Evolutionary conservation across 2,113 vertebrate species (phyloP).

Genomic region (Rattus rattus): DNA sequence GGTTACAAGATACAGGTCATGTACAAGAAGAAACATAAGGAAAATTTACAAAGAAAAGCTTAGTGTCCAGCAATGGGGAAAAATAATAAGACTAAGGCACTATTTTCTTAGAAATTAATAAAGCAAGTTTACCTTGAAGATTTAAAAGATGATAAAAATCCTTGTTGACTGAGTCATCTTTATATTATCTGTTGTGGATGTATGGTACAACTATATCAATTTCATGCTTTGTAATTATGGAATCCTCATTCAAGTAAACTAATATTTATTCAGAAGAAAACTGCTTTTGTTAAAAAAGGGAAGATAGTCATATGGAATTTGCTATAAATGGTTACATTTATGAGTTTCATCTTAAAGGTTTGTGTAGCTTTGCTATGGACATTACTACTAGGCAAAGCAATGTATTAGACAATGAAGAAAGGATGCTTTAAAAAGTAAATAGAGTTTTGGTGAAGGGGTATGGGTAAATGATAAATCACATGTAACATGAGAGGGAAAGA

Average conservation of each 20-base stretch:
- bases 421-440: neutral
- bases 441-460: neutral
- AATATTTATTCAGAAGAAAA: slow-evolving; percentile 32
- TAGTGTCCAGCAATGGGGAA: neutral
- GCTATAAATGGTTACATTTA: neutral
- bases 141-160: neutral
- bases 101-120: neutral
- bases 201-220: neutral
- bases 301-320: neutral
- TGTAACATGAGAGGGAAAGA: neutral
- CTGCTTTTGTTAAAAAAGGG: neutral
- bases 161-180: neutral
- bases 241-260: neutral
- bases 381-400: neutral
- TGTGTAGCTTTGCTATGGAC: neutral
- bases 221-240: neutral
- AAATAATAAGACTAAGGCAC: neutral
- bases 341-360: neutral
- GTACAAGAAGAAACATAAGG: neutral
- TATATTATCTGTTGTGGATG: neutral
- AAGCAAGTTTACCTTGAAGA: neutral
- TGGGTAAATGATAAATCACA: neutral
- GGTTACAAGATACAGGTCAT: neutral
- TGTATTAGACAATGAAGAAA: neutral
- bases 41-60: neutral